Conservation (phyloP, 2,888 invertebrate genomes). For the Eristalis pertinax region DNA sequence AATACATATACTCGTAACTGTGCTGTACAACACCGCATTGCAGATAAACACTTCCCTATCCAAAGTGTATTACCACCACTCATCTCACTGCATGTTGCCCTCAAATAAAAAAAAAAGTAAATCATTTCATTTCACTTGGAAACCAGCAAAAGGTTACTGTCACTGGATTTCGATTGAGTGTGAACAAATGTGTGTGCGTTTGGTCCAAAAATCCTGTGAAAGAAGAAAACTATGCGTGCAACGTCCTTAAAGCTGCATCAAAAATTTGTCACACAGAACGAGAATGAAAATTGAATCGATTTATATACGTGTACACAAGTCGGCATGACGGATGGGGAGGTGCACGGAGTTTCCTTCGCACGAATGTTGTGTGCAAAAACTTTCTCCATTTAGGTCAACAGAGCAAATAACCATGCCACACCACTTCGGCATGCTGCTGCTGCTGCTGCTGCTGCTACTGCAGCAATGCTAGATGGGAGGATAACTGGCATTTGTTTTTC, state of each 20-base stretch:
- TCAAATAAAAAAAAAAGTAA: conserved; percentile 7
- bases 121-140: conserved; percentile 26
- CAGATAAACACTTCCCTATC: conserved; percentile 59
- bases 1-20: neutral
- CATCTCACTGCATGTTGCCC: conserved; percentile 36
- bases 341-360: conserved; percentile 43
- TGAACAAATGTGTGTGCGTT: neutral
- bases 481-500: conserved; percentile 36
- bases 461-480: conserved; percentile 38
- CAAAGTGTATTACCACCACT: conserved; percentile 30
- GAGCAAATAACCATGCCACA: conserved; percentile 38
- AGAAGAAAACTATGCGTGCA: conserved; percentile 3
- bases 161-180: conserved; percentile 23
- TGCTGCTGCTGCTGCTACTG: conserved; percentile 4
- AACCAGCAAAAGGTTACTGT: conserved; percentile 45
- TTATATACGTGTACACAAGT: conserved; percentile 16
- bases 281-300: conserved; percentile 56
- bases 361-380: conserved; percentile 58
- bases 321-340: conserved; percentile 1
- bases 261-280: conserved; percentile 11
- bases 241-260: conserved; percentile 28
- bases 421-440: conserved; percentile 39
- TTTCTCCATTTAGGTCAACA: conserved; percentile 64
- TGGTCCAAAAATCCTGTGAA: conserved; percentile 28
- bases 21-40: conserved; percentile 62